Conservation (phyloP, 1,140 invertebrate species). For the Coboldia fuscipes region DNA sequence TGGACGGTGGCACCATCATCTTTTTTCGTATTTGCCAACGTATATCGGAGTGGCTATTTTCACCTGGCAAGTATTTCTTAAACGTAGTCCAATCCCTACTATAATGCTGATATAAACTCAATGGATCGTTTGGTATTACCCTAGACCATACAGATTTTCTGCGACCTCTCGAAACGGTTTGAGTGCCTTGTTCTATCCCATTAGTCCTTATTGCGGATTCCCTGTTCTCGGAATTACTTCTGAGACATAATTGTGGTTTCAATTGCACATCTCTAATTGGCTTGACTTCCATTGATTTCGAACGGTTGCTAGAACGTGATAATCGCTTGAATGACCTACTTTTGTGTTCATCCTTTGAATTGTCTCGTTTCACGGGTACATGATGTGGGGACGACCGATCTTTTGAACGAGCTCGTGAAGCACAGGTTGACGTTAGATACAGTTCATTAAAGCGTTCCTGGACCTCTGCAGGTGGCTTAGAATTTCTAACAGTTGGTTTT, state of each 20-base stretch:
- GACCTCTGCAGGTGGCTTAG: not conserved
- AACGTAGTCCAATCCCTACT: slow-evolving; percentile 47
- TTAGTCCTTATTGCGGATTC: not conserved
- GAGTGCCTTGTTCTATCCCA: not conserved
- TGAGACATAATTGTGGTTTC: not conserved
- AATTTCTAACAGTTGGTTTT: not conserved
- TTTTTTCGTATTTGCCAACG: slow-evolving; percentile 37
- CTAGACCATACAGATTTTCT: not conserved
- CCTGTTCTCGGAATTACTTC: not conserved
- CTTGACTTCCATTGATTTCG: not conserved
- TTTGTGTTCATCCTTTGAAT: too few species aligned
- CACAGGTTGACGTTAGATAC: not conserved
- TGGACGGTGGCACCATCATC: slow-evolving; percentile 13
- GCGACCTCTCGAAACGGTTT: not conserved
- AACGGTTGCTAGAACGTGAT: too few species aligned
- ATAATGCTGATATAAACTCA: slow-evolving; percentile 44
- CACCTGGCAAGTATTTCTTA: slow-evolving; percentile 40
- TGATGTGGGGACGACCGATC: not conserved
- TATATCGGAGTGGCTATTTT: slow-evolving; percentile 30
- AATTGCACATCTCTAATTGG: not conserved
- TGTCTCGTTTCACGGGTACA: too few species aligned
- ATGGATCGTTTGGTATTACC: not conserved
- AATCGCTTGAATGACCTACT: too few species aligned
- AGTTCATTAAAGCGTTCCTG: not conserved
- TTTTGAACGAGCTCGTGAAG: not conserved